Conservation (phyloP, 2,113 vertebrate genomes). For the Notechis scutatus region DNA sequence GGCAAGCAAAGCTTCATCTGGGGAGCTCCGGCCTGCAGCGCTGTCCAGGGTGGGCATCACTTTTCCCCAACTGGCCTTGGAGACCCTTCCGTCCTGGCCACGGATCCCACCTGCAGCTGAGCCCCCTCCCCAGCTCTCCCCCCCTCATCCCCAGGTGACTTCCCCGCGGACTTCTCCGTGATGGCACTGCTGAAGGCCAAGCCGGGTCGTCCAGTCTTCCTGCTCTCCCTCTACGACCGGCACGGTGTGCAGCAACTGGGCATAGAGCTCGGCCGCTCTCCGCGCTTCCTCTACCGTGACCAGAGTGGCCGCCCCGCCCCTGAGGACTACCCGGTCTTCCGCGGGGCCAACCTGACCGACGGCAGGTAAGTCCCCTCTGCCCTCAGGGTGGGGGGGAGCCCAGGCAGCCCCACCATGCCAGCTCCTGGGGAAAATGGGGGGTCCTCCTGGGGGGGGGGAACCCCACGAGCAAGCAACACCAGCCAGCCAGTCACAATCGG, state of each 20-base stretch:
- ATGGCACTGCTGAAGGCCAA: constrained; percentile 82
- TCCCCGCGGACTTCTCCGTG: constrained; percentile 90
- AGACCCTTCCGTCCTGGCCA: neutral
- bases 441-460: no score
- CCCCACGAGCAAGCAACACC: no score
- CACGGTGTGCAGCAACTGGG: constrained; percentile 84
- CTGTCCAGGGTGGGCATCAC: neutral
- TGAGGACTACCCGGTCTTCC: constrained; percentile 84
- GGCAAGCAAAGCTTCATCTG: neutral
- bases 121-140: neutral
- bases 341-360: constrained; percentile 83
- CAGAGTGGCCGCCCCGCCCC: constrained; percentile 80
- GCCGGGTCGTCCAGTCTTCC: constrained; percentile 80
- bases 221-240: constrained; percentile 85
- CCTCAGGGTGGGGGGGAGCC: no score
- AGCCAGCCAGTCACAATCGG: no score
- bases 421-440: no score
- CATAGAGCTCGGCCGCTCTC: constrained; percentile 79
- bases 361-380: constrained; percentile 82
- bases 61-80: neutral
- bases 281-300: constrained; percentile 87
- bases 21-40: neutral
- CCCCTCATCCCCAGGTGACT: constrained; percentile 68
- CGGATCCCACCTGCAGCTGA: neutral
- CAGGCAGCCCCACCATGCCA: accelerated